A percentile compares a stretch with the other conserved stretches of the same genome.
These are phyloP conservation scores for Hololepta plana DNA, from an alignment of 2,888 invertebrate species.

Conservation along the genomic window DNA sequence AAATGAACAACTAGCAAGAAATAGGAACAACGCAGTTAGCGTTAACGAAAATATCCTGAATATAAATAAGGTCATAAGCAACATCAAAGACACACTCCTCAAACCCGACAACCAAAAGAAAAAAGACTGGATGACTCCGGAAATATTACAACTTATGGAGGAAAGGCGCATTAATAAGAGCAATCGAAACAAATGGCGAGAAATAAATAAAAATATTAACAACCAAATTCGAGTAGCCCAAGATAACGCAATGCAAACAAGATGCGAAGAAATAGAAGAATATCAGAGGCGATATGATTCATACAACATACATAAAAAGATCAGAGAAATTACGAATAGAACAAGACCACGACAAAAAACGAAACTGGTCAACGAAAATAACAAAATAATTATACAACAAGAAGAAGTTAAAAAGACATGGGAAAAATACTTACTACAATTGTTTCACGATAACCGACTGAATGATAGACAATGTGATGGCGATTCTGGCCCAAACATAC, in stretches of 20 bases:
- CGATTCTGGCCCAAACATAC: too few relatives aligned
- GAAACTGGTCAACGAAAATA: not conserved
- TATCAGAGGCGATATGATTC: conserved; percentile 2
- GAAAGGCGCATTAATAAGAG: not conserved
- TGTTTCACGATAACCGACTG: too few relatives aligned
- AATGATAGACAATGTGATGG: too few relatives aligned
- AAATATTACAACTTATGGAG: not conserved
- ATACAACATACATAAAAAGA: conserved; percentile 6
- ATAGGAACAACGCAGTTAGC: not conserved
- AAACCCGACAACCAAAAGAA: too few relatives aligned
- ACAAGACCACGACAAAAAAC: not conserved
- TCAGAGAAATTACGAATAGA: not conserved
- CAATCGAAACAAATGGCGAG: not conserved
- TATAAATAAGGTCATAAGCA: too few relatives aligned
- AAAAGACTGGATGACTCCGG: not conserved
- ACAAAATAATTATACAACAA: too few relatives aligned
- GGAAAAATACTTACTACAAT: too few relatives aligned
- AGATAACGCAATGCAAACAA: not conserved
- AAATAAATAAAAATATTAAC: not conserved
- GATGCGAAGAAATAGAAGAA: conserved; percentile 4
- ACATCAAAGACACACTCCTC: too few relatives aligned
- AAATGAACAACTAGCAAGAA: not conserved
- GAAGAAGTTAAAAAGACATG: too few relatives aligned
- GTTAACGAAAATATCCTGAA: too few relatives aligned
- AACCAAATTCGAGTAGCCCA: not conserved